phyloP scores from a whole-genome alignment of 2,113 vertebrate species.

The Vombatus ursinus region DNA sequence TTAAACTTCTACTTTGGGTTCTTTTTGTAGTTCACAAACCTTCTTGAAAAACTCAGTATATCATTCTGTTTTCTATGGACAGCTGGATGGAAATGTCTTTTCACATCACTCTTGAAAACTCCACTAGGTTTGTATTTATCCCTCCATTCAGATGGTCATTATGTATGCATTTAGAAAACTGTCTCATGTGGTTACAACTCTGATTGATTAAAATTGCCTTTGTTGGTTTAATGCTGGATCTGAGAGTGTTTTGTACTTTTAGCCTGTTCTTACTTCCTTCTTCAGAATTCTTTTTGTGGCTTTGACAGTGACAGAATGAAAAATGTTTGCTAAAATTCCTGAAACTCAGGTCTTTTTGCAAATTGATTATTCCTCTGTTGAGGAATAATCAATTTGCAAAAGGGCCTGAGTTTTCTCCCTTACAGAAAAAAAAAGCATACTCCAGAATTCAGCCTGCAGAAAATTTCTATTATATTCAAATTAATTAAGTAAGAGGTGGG shows the following conservation, averaged over 20 bases:
- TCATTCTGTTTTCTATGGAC: not conserved
- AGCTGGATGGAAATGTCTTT: not conserved
- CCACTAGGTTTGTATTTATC: not conserved
- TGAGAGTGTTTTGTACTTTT: not conserved
- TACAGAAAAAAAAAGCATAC: not conserved
- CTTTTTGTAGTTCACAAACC: not conserved
- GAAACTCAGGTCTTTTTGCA: no score
- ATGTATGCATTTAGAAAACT: conserved; percentile 52
- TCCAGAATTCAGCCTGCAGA: not conserved
- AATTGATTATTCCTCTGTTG: no score
- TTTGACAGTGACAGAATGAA: conserved; percentile 45
- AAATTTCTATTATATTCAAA: not conserved
- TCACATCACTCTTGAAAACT: not conserved
- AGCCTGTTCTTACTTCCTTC: not conserved
- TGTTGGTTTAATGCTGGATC: conserved; percentile 29
- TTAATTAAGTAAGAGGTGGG: not conserved
- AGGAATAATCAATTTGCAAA: conserved; percentile 39
- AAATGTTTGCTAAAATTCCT: conserved; percentile 46
- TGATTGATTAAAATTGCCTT: conserved; percentile 52
- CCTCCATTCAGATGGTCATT: not conserved
- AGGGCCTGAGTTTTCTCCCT: not conserved
- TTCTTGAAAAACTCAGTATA: not conserved
- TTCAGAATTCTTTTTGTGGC: conserved; percentile 33
- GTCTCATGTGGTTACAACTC: not conserved
- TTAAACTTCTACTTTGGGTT: conserved; percentile 6